These are phyloP conservation scores for Smutsia gigantea DNA, from an alignment of 2,797 vertebrate species.

Conservation along the genomic window DNA sequence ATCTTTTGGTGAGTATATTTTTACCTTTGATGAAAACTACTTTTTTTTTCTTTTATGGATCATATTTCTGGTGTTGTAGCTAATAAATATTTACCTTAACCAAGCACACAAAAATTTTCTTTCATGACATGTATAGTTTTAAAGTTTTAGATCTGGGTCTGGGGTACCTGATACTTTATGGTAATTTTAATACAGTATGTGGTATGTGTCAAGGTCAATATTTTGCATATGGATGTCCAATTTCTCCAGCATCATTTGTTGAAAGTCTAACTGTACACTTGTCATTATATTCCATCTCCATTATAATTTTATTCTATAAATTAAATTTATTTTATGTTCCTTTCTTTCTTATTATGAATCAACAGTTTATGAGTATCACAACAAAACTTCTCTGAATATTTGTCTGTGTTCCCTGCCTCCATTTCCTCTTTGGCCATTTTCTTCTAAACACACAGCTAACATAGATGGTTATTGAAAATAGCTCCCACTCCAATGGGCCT, in stretches of 20 bases:
- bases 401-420: background rate
- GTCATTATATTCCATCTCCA: background rate
- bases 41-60: background rate
- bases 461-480: background rate
- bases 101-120: background rate
- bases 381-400: background rate
- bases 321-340: background rate
- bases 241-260: background rate
- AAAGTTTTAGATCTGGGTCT: background rate
- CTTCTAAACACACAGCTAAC: background rate
- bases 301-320: background rate
- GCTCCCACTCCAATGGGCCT: background rate
- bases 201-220: background rate
- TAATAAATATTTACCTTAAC: background rate
- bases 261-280: background rate
- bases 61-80: background rate
- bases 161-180: background rate
- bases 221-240: background rate
- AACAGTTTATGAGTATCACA: background rate
- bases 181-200: background rate
- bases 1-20: background rate
- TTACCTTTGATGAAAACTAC: background rate
- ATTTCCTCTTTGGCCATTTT: background rate
- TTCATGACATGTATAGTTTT: background rate
- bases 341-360: background rate